Evolutionary conservation across 2,113 vertebrate species (phyloP), one percentile per base, ranked within the genome.

Genomic region (Myotis lucifugus): DNA sequence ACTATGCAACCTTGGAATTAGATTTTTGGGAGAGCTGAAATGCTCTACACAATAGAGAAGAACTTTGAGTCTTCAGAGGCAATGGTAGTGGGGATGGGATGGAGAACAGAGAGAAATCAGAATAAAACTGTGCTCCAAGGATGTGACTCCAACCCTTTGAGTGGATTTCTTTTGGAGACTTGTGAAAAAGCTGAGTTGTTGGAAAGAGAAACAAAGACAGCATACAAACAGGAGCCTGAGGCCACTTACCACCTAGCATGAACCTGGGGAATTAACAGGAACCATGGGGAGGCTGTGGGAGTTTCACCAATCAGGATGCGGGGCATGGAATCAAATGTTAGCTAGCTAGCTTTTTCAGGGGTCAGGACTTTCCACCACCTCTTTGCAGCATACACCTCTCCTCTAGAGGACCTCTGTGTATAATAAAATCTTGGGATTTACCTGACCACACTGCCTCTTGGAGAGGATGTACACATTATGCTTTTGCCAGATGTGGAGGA

Each of bases 21-120:
- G 83, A 91, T 84, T 70, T 91, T 48, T 79, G 25, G 56, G 84
- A 76, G 48, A 88, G n/a, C 42, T 54, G 54, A 86, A 92, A 69
- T 66, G 37, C 10, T 74, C 27, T 34, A n/a, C 12, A 82, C 11
- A 70, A 34, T 11, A 40, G 11, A 78, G 78, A 88, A 90, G 73
- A 81, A 25, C 54, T 78, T 37, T 83, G 29, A 91, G n/a, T 5
- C 25, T 48, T 72, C 4, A 56, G 54, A 52, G n/a, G 34, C n/a
- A 61, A 37, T 4, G 64, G 32, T 14, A 32, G 15, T 29, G 17
- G 9, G 23, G 2, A 7, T 4, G 10, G 5, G 21, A 40, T 12
- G 3, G 11, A 32, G 67, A 18, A 70, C 23, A 83, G 32, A 56
- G 64, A 56, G 34, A 81, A 96, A 88, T 21, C 76, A 66, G 52